A percentile compares a stretch with the other conserved stretches of the same genome.
Conservation (phyloP, 2,113 vertebrate genomes). For the Catharus bicknelli region DNA sequence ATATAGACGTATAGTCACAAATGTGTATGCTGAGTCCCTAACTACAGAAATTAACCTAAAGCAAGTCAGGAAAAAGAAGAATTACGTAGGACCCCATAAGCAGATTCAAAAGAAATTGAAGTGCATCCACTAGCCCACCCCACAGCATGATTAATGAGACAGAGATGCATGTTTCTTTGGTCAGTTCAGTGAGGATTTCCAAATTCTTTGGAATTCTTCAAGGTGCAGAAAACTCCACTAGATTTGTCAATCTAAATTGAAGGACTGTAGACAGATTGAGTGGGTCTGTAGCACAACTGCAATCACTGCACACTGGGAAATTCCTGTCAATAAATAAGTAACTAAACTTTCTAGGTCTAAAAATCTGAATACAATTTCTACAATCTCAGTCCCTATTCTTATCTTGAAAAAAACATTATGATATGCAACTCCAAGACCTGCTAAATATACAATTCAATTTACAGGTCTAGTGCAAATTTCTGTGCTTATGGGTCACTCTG, state of each 20-base stretch:
- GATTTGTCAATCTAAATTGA: neutral
- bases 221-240: neutral
- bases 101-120: neutral
- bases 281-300: neutral
- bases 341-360: neutral
- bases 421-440: neutral
- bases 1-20: neutral
- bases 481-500: neutral
- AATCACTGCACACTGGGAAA: neutral
- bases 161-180: neutral
- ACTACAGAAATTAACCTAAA: neutral
- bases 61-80: neutral
- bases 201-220: neutral
- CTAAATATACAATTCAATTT: neutral
- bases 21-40: neutral
- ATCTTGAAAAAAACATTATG: neutral
- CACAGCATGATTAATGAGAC: rapidly evolving
- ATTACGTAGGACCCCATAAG: neutral
- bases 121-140: neutral
- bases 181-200: neutral
- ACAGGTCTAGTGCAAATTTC: neutral
- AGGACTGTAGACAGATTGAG: neutral
- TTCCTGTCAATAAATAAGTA: neutral
- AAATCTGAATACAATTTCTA: neutral
- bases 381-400: neutral